These are phyloP conservation scores for Oncorhynchus clarkii DNA, from an alignment of 2,113 vertebrate genomes.

Conservation along the genomic window DNA sequence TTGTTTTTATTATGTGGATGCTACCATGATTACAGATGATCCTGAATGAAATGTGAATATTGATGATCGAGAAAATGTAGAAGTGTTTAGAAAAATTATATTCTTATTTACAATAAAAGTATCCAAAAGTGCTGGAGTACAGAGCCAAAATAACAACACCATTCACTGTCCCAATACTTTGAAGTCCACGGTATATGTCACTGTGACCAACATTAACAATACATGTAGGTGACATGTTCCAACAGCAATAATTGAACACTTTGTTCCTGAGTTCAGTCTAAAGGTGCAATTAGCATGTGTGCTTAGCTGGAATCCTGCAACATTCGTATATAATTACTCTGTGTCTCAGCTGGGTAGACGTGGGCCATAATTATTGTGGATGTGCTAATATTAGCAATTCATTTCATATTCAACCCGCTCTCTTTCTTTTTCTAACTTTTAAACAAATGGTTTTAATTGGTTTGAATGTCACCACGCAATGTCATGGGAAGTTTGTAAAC, in stretches of 20 bases:
- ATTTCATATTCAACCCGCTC: conserved; percentile 31
- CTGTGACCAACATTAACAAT: conserved; percentile 42
- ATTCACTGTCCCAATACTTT: no score
- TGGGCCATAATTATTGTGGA: conserved; percentile 30
- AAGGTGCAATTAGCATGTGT: conserved; percentile 49
- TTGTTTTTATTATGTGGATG: no score
- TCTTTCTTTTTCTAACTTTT: not conserved
- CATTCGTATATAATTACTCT: conserved; percentile 22
- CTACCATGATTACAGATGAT: no score
- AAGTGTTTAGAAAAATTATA: no score
- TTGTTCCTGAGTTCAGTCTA: conserved; percentile 27
- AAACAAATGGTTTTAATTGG: not conserved
- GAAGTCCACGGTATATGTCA: conserved; percentile 26
- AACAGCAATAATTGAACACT: conserved; percentile 33
- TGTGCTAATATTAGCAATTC: conserved; percentile 38
- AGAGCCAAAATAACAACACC: no score
- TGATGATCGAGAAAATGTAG: no score
- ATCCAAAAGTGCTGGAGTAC: no score
- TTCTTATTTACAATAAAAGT: no score
- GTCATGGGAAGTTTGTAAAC: no score
- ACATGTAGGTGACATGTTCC: conserved; percentile 24
- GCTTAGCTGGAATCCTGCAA: conserved; percentile 19
- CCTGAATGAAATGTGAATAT: no score
- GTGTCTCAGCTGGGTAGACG: conserved; percentile 4
- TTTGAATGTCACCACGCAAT: no score